Evolutionary conservation across 1,140 invertebrate species (phyloP), one percentile per base, ranked within the genome.

Genomic region (Sipha flava): DNA sequence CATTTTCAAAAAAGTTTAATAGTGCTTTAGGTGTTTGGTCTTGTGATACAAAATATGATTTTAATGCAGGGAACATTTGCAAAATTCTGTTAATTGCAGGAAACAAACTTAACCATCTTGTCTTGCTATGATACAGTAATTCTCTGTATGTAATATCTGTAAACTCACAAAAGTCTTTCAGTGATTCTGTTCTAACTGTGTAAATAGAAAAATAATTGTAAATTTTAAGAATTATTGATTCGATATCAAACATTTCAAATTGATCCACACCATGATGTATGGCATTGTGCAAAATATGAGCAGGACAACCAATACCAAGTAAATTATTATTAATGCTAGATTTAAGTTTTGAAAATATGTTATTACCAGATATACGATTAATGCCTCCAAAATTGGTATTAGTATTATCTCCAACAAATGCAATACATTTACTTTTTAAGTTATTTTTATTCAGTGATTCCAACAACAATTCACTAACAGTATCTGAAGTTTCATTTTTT

Each of bases 171-270:
- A 52, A 52, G 49, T 52, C 49, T 52, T 23, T 52, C 18, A 52
- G 21, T 23, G 54, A 26, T 29, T 26, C 23, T 26, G 54, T 57
- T 57, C 21, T 26, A 57, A 57, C 54, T 57, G 23, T 57, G 10
- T 29, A 57, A 12, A 57, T 57, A 57, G 26, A 26, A 4, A 29
- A 86, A 95, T 3, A 88, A 90, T 80, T 95, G 93, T 94, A 89
- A 89, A 82, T 88, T 87, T 29, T 94, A 26, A 45, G 12, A 29
- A 43, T 49, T 26, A 70, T 21, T 45, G 34, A 45, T 31, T 70
- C 37, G 26, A 45, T 70, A 18, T 70, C 66, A 45, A 70, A 45
- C 21, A 49, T 57, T 26, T 57, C 21, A 43, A 70, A 70, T 23
- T 49, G 66, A 23, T 70, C 40, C 2, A 70, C 21, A 45, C 37